These are phyloP conservation scores for Aricia agestis DNA, from an alignment of 1,140 invertebrate genomes.

Conservation along the genomic window DNA sequence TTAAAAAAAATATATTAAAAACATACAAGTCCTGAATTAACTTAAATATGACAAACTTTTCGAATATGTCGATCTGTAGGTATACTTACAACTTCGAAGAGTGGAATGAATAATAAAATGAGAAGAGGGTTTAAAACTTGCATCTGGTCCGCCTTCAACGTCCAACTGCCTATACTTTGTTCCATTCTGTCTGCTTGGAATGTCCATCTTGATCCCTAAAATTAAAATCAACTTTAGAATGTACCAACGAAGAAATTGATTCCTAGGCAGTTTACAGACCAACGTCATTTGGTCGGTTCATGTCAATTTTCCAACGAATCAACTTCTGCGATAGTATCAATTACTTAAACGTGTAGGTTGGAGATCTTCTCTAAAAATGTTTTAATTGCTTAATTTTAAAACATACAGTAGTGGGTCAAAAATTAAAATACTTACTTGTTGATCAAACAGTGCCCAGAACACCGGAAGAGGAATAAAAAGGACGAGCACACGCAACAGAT, in stretches of 20 bases:
- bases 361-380: too few relatives aligned
- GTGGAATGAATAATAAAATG: constrained; percentile 86
- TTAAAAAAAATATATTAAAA: constrained; percentile 1
- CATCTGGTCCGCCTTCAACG: constrained; percentile 88
- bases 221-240: constrained; percentile 35
- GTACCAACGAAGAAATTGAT: background rate
- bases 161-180: constrained; percentile 78
- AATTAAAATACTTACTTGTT: constrained; percentile 75
- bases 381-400: too few relatives aligned
- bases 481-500: constrained; percentile 80
- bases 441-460: constrained; percentile 90
- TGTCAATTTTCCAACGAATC: too few relatives aligned
- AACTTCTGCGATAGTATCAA: too few relatives aligned
- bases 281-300: too few relatives aligned
- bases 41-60: too few relatives aligned
- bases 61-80: too few relatives aligned
- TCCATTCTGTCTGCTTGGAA: constrained; percentile 83
- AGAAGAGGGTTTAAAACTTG: constrained; percentile 88
- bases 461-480: constrained; percentile 88
- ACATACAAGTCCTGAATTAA: too few relatives aligned
- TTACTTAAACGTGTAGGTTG: too few relatives aligned
- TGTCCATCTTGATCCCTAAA: constrained; percentile 77
- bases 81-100: constrained; percentile 81
- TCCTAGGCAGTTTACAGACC: too few relatives aligned
- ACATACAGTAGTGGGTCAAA: background rate